These are phyloP conservation scores for Girardia tigrina DNA, from an alignment of 2,888 invertebrate species.

Conservation along the genomic window DNA sequence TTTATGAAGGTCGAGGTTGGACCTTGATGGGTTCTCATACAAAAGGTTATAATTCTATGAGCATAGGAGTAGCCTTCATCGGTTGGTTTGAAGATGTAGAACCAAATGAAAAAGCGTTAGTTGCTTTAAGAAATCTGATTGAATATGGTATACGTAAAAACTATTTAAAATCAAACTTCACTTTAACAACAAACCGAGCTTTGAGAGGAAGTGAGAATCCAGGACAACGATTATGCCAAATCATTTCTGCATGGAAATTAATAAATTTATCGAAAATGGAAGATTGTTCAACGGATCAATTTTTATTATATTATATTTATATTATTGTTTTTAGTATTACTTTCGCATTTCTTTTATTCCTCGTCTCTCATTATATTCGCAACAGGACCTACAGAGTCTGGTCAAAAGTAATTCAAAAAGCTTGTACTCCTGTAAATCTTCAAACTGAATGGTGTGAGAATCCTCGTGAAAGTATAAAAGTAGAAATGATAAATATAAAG, in stretches of 20 bases:
- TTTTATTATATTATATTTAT: too few species aligned
- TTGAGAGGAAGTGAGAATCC: neutral
- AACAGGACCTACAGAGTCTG: too few species aligned
- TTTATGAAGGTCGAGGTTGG: slow-evolving; percentile 24
- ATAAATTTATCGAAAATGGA: neutral
- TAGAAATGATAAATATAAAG: neutral
- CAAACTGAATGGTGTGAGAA: neutral
- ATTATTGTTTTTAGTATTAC: too few species aligned
- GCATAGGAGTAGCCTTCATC: slow-evolving; percentile 23
- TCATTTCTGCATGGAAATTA: neutral
- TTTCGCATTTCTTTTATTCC: too few species aligned
- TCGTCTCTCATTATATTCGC: too few species aligned
- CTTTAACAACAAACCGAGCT: neutral
- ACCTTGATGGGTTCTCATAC: neutral
- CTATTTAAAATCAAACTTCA: slow-evolving; percentile 1
- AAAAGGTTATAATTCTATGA: neutral
- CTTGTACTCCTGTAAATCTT: too few species aligned
- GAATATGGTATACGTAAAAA: neutral
- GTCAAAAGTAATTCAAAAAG: too few species aligned
- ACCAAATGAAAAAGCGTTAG: neutral
- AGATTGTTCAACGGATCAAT: neutral
- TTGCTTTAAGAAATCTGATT: neutral
- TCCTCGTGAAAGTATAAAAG: neutral
- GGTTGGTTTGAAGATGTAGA: slow-evolving; percentile 15
- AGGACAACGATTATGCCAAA: neutral